Conservation (phyloP, 2,113 vertebrate species). For the Onychostoma macrolepis region DNA sequence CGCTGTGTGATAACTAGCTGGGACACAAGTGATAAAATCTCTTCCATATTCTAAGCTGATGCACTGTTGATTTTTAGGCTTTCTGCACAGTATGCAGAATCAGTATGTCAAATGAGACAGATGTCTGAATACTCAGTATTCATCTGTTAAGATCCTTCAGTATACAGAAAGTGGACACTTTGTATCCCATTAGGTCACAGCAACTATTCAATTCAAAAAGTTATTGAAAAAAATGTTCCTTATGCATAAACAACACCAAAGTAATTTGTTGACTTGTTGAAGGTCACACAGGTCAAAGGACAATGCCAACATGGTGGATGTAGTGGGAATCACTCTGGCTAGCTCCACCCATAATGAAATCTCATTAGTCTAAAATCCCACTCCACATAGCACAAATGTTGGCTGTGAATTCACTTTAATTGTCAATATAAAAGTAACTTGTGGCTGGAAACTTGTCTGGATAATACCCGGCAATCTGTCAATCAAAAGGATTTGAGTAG, state of each 20-base stretch:
- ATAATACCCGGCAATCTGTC: background rate
- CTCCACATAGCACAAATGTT: background rate
- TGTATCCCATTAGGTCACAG: background rate
- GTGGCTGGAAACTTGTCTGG: background rate
- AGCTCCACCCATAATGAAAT: background rate
- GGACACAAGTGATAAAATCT: background rate
- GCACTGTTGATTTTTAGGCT: background rate
- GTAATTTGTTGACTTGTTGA: background rate
- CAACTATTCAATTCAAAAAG: background rate
- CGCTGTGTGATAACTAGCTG: background rate
- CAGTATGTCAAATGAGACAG: background rate
- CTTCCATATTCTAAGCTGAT: background rate
- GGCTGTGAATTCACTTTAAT: background rate
- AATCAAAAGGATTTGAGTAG: background rate
- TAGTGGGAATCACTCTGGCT: background rate
- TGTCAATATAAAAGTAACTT: background rate
- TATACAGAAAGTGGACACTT: background rate
- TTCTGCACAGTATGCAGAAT: background rate
- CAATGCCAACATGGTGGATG: background rate
- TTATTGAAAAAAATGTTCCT: background rate
- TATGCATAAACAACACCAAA: background rate
- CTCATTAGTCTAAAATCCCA: background rate
- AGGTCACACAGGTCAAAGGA: background rate
- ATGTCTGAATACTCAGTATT: background rate
- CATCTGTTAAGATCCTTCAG: background rate